Evolutionary conservation across 1,140 invertebrate species (phyloP).

Genomic region (Drosophila burlai): DNA sequence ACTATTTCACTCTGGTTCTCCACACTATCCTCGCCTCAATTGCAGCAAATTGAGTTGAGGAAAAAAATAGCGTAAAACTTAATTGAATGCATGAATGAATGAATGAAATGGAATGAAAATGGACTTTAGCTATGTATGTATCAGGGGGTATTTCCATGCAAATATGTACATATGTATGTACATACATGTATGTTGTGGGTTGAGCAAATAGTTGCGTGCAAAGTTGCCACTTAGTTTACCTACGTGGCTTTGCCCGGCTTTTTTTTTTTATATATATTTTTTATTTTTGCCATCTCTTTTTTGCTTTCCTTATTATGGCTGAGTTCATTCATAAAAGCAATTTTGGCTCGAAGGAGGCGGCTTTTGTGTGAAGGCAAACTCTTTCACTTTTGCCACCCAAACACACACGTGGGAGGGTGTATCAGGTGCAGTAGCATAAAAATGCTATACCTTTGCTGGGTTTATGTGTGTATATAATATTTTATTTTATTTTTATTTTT

Average conservation of each 20-base stretch:
- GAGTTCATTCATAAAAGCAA: slow-evolving; percentile 75
- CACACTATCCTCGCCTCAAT: slow-evolving; percentile 38
- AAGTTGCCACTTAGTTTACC: slow-evolving; percentile 39
- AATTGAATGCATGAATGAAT: slow-evolving; percentile 72
- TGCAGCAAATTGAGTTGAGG: slow-evolving; percentile 67
- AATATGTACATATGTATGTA: slow-evolving; percentile 35
- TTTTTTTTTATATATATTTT: not conserved
- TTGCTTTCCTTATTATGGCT: slow-evolving; percentile 42
- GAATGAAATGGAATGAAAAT: slow-evolving; percentile 63
- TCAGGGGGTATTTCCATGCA: slow-evolving; percentile 53
- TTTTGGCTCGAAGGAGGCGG: slow-evolving; percentile 37
- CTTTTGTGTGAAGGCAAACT: slow-evolving; percentile 62
- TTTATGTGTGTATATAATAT: not conserved
- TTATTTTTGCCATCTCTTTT: slow-evolving; percentile 19
- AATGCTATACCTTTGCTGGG: too few relatives aligned
- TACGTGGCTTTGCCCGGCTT: not conserved
- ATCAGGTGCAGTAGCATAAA: slow-evolving; percentile 25
- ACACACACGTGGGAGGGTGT: slow-evolving; percentile 4
- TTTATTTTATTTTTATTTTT: slow-evolving; percentile 23
- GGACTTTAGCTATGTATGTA: slow-evolving; percentile 42
- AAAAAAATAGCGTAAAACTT: slow-evolving; percentile 53
- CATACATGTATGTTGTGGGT: slow-evolving; percentile 5
- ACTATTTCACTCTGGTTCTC: not conserved
- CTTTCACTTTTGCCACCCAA: slow-evolving; percentile 59
- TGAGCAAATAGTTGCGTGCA: slow-evolving; percentile 75